Percentiles rank a stretch among this genome's conserved stretches.
Conservation (phyloP, 2,113 vertebrate species). For the Dicrurus megarhynchus region DNA sequence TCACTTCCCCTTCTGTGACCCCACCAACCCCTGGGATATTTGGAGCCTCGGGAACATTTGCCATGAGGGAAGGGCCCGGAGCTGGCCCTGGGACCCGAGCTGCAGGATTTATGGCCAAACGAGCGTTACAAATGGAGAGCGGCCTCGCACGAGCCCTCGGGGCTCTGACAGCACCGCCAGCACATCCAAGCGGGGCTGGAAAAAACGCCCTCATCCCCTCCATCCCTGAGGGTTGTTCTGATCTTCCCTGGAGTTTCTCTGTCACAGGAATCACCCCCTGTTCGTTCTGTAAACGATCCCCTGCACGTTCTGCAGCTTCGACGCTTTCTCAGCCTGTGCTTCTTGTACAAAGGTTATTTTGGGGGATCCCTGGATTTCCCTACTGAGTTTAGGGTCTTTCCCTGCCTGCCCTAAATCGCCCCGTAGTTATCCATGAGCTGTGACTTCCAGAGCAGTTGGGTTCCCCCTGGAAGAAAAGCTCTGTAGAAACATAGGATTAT, state of each 20-base stretch:
- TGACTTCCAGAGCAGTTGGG: neutral
- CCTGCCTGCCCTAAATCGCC: neutral
- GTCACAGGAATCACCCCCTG: neutral
- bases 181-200: neutral
- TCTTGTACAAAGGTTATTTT: neutral
- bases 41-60: neutral
- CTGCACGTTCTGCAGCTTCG: neutral
- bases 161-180: neutral
- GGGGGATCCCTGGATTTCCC: neutral
- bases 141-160: neutral
- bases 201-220: neutral
- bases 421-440: neutral
- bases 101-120: neutral
- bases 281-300: neutral
- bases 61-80: neutral
- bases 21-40: neutral
- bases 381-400: neutral
- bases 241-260: neutral
- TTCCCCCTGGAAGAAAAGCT: neutral
- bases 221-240: neutral
- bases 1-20: neutral
- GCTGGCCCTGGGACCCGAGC: neutral
- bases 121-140: neutral
- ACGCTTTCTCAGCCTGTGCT: fast-evolving
- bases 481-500: neutral